Evolutionary conservation across 2,888 invertebrate genomes (phyloP).

Genomic region (Prenolepis imparis): DNA sequence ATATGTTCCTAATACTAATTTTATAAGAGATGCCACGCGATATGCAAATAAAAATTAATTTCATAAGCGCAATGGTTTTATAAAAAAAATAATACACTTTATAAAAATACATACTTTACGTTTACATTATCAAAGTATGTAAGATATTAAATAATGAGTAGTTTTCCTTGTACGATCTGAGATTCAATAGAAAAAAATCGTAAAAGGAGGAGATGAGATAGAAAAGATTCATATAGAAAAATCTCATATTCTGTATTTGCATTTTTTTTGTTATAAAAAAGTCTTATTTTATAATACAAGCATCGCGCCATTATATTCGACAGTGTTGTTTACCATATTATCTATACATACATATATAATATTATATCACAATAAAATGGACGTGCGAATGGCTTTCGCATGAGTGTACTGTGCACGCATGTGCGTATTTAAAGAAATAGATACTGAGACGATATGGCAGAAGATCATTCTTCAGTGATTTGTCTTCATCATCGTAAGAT

Average conservation of each 20-base stretch:
- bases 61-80: background rate
- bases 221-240: constrained; percentile 41
- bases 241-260: constrained; percentile 65
- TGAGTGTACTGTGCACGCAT: constrained; percentile 63
- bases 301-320: constrained; percentile 60
- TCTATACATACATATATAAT: constrained; percentile 57
- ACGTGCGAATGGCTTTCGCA: constrained; percentile 72
- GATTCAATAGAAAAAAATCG: background rate
- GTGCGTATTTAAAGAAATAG: constrained; percentile 59
- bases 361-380: constrained; percentile 79
- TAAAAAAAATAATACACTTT: background rate
- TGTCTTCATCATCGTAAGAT: constrained; percentile 46
- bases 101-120: constrained; percentile 1
- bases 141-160: background rate
- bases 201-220: background rate
- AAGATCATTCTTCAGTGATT: constrained; percentile 54
- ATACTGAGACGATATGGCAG: constrained; percentile 67
- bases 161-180: background rate
- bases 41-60: background rate
- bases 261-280: constrained; percentile 71
- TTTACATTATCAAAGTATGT: background rate
- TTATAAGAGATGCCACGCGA: background rate
- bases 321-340: constrained; percentile 60
- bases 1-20: constrained; percentile 1
- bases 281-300: constrained; percentile 69